Conservation (phyloP, 2,888 invertebrate genomes). For the Machimus rusticus region DNA sequence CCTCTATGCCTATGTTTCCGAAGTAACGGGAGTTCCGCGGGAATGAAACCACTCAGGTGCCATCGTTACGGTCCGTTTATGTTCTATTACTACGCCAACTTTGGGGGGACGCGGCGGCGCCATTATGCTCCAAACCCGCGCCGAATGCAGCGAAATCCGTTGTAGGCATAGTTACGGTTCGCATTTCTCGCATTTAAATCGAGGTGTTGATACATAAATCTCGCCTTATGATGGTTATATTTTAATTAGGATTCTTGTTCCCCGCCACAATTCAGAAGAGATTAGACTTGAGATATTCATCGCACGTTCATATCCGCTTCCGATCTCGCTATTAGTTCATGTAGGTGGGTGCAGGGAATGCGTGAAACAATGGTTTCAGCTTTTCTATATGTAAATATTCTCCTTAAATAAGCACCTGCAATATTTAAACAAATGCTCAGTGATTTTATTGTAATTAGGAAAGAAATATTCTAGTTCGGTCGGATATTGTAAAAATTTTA, state of each 20-base stretch:
- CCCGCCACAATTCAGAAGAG: background rate
- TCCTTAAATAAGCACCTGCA: background rate
- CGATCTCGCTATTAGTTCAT: background rate
- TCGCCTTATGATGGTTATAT: background rate
- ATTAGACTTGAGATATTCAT: background rate
- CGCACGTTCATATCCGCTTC: background rate
- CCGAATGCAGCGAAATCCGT: background rate
- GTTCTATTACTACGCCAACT: background rate
- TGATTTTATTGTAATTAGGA: background rate
- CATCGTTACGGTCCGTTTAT: background rate
- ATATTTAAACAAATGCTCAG: background rate
- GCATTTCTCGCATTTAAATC: background rate
- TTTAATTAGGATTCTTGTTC: background rate
- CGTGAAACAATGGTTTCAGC: background rate
- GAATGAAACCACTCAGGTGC: background rate
- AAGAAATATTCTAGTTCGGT: background rate
- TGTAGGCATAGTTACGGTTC: background rate
- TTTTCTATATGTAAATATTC: background rate
- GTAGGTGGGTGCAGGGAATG: background rate
- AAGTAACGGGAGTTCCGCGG: background rate
- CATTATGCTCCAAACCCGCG: background rate
- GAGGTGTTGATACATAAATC: background rate
- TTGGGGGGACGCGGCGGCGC: background rate
- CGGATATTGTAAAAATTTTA: background rate
- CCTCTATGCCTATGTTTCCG: background rate